These are phyloP conservation scores for Unio pictorum DNA, from an alignment of 2,888 invertebrate genomes.

Conservation along the genomic window DNA sequence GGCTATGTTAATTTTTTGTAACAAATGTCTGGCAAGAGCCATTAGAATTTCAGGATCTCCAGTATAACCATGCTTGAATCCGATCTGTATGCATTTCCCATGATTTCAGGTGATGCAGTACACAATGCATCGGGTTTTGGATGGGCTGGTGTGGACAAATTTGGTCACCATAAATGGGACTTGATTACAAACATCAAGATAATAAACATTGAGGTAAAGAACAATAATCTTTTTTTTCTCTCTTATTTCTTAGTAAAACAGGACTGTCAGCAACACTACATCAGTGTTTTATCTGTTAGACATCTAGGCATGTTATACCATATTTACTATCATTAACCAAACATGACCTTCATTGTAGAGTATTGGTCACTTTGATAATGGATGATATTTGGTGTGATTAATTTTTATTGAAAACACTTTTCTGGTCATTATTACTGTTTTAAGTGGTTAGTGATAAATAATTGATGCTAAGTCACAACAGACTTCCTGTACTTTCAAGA, in stretches of 20 bases:
- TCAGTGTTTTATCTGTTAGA: too few species aligned
- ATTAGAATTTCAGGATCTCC: not conserved
- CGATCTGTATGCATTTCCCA: not conserved
- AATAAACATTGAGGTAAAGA: constrained; percentile 85
- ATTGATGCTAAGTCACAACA: too few species aligned
- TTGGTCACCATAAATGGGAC: constrained; percentile 88
- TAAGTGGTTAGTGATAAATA: too few species aligned
- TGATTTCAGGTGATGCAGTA: constrained; percentile 84
- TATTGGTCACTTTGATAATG: too few species aligned
- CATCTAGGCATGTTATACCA: too few species aligned
- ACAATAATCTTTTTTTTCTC: constrained; percentile 37
- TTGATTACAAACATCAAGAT: constrained; percentile 92
- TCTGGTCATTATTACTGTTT: too few species aligned
- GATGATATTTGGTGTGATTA: too few species aligned
- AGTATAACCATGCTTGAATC: not conserved
- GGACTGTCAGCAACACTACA: not conserved
- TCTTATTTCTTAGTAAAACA: not conserved
- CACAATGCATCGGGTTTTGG: constrained; percentile 96
- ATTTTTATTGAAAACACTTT: too few species aligned
- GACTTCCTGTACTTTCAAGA: too few species aligned
- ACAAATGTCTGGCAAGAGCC: not conserved
- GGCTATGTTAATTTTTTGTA: too few species aligned
- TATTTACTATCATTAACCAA: too few species aligned
- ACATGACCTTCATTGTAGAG: too few species aligned
- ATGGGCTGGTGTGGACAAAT: constrained; percentile 82